phyloP scores from a whole-genome alignment of 2,888 invertebrate genomes.

The Venustoraphidia nigricollis region DNA sequence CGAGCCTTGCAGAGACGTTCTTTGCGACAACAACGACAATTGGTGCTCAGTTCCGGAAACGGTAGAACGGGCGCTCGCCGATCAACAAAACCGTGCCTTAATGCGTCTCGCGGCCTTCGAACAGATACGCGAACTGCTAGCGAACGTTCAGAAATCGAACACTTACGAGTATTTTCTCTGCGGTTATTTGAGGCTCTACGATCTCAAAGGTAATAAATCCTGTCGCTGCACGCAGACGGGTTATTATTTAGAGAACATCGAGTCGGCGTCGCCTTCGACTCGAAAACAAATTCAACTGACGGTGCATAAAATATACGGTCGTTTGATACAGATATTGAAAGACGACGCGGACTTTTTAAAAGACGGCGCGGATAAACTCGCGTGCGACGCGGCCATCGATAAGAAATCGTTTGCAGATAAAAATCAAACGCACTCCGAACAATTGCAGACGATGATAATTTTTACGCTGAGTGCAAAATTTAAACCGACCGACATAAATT shows the following conservation, averaged over 20 bases:
- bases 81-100: constrained; percentile 22
- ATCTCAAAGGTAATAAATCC: constrained; percentile 22
- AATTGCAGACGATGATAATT: constrained; percentile 32
- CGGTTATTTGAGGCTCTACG: constrained; percentile 34
- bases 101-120: constrained; percentile 22
- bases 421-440: constrained; percentile 12
- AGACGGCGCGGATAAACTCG: constrained; percentile 5
- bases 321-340: constrained; percentile 31
- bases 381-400: too few relatives aligned
- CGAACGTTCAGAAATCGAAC: constrained; percentile 15
- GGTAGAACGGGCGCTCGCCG: constrained; percentile 20
- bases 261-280: constrained; percentile 30
- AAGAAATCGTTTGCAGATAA: too few relatives aligned
- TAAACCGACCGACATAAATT: constrained; percentile 35
- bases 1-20: constrained; percentile 19
- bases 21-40: constrained; percentile 17
- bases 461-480: constrained; percentile 39
- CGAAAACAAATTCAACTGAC: constrained; percentile 34
- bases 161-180: constrained; percentile 35
- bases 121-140: constrained; percentile 23
- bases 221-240: constrained; percentile 26
- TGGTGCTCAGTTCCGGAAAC: constrained; percentile 24
- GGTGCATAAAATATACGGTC: constrained; percentile 36
- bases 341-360: constrained; percentile 19
- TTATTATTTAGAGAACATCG: constrained; percentile 40